Base-by-base conservation (phyloP, 2,797 vertebrate genomes). In the Sparidentex hasta region DNA sequence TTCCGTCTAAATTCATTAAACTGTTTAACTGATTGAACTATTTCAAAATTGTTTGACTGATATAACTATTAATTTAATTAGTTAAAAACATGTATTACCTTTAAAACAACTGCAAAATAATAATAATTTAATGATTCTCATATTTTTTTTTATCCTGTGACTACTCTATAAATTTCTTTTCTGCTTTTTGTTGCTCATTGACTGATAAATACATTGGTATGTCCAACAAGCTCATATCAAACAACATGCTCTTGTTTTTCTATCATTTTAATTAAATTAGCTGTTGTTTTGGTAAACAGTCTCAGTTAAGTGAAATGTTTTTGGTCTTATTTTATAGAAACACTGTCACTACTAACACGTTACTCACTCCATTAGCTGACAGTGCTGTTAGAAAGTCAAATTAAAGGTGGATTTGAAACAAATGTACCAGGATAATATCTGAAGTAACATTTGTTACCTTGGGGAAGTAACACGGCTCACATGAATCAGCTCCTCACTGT, bases 401-500 rank as follows among this genome's bases (percentile, higher is more conserved):
- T 14, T n/a, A 25, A 44, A 51, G 20, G 23, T 57, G 48, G 7
- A 29, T 50, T 44, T 16, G n/a, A 64, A 8, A 47, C 18, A 7
- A 2, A 21, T 25, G 13, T 7, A 12, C 5, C 2, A 46, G 7
- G 25, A 16, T 48, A 47, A 47, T 7, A 58, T 64, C 23, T 21
- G 47, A 23, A 65, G 11, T 56, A 3, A 8, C 14, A 7, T 33
- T 33, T 33, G 27, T 27, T 27, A 27, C 27, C 27, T 3, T 14
- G 5, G 4, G 41, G 13, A 55, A 47, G 38, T 27, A 17, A 0
- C 14, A 12, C 48, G 20, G 25, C 5, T 66, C 12, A 12, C 21
- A 61, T 27, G 2, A 71, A 61, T 70, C 43, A 46, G 17, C 29
- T 70, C 69, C 52, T 83, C 43, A 23, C 44, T 48, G 21, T 17